Evolutionary conservation across 2,888 invertebrate species (phyloP).

Genomic region (Cistogaster globosa): DNA sequence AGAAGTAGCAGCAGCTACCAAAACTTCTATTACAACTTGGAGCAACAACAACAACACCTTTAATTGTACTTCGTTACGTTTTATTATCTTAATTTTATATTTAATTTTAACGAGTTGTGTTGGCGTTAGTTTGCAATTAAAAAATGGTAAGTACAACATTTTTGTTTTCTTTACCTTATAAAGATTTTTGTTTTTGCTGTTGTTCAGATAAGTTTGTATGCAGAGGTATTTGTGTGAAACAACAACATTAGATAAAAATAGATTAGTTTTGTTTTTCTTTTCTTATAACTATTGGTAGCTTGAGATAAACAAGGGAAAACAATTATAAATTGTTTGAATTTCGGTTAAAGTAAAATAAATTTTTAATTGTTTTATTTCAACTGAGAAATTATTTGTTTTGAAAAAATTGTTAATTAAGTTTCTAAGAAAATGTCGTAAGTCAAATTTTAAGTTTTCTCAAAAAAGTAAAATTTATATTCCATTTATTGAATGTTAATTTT

Average conservation of each 20-base stretch:
- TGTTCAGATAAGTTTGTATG: constrained; percentile 5
- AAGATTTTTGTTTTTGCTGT: background rate
- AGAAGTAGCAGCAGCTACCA: constrained; percentile 20
- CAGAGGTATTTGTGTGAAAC: background rate
- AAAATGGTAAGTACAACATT: constrained; percentile 74
- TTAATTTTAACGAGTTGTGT: constrained; percentile 73
- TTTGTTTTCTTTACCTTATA: constrained; percentile 20
- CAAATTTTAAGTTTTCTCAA: background rate
- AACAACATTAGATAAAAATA: constrained; percentile 11
- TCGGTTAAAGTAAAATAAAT: background rate
- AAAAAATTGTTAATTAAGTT: background rate
- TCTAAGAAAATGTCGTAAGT: no score
- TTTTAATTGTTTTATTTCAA: background rate
- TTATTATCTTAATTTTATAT: constrained; percentile 70
- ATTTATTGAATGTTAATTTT: background rate
- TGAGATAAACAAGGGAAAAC: background rate
- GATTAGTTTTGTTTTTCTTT: constrained; percentile 44
- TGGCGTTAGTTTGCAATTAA: constrained; percentile 74
- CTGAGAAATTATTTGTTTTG: background rate
- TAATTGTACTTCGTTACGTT: constrained; percentile 66
- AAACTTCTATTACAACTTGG: constrained; percentile 37
- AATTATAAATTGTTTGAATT: constrained; percentile 13
- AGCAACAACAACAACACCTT: constrained; percentile 56
- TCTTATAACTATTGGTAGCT: background rate
- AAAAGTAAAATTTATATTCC: no score